Evolutionary conservation across 1,140 invertebrate genomes (phyloP).

Genomic region (Drosophila bifasciata): DNA sequence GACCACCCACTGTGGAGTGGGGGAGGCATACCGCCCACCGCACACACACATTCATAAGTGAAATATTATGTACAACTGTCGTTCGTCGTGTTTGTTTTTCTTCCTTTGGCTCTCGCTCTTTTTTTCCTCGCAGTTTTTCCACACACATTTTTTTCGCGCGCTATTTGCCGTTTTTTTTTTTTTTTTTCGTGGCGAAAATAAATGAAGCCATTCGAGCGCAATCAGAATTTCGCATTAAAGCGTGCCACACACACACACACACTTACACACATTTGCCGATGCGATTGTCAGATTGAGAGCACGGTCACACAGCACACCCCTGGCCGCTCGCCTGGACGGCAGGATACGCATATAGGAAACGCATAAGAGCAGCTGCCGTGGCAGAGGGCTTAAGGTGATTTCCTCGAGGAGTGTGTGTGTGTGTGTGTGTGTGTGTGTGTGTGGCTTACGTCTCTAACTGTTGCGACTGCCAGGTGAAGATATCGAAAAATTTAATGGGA

Average conservation of each 20-base stretch:
- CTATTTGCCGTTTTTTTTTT: conserved; percentile 23
- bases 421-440: too few species aligned
- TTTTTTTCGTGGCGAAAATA: conserved; percentile 56
- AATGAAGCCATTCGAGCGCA: conserved; percentile 81
- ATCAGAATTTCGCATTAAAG: conserved; percentile 80
- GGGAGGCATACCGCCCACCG: conserved; percentile 10
- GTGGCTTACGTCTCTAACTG: conserved; percentile 7
- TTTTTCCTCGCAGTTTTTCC: conserved; percentile 40
- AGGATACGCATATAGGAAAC: conserved; percentile 42
- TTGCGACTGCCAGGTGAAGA: conserved; percentile 7
- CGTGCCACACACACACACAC: conserved; percentile 34
- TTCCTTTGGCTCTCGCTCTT: conserved; percentile 33
- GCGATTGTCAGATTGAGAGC: conserved; percentile 56
- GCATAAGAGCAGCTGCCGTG: conserved; percentile 14
- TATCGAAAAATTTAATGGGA: conserved; percentile 1
- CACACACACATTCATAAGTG: conserved; percentile 76
- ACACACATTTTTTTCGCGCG: conserved; percentile 33
- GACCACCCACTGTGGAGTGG: not conserved
- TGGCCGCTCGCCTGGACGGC: not conserved
- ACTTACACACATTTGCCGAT: conserved; percentile 46
- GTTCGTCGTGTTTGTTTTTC: conserved; percentile 74
- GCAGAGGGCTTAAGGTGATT: conserved; percentile 19
- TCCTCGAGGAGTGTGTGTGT: conserved; percentile 6
- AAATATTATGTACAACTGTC: conserved; percentile 83
- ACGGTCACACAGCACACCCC: conserved; percentile 11